Percentiles rank a stretch among this genome's conserved stretches.
These are phyloP conservation scores for Aramus guarauna DNA, from an alignment of 2,113 vertebrate genomes.

Conservation along the genomic window DNA sequence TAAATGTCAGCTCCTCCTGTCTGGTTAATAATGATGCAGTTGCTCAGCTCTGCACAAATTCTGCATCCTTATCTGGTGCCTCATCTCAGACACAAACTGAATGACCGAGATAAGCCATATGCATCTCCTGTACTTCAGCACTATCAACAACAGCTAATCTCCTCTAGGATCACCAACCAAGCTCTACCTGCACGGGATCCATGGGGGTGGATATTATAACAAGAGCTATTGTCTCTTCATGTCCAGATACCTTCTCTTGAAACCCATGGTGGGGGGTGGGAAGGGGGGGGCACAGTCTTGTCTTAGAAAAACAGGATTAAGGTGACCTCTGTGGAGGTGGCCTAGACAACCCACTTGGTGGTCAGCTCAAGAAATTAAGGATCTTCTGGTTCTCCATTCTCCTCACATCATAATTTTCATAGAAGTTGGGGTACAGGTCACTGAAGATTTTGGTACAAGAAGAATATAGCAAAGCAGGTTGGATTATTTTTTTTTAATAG, in stretches of 20 bases:
- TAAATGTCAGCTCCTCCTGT: slow-evolving; percentile 64
- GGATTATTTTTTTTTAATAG: not conserved
- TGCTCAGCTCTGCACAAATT: slow-evolving; percentile 38
- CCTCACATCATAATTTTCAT: not conserved
- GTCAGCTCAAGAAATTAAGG: not conserved
- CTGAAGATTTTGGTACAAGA: not conserved
- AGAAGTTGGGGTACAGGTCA: not conserved
- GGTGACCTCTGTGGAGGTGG: not conserved
- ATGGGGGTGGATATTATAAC: not conserved
- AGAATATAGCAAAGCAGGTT: not conserved
- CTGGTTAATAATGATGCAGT: slow-evolving; percentile 46
- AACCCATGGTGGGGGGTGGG: not conserved
- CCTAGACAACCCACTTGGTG: not conserved
- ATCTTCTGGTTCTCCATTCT: not conserved
- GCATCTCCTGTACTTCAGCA: slow-evolving; percentile 34
- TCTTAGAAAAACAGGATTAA: not conserved
- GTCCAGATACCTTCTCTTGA: not conserved
- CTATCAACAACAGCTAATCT: slow-evolving; percentile 61
- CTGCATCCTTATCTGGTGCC: slow-evolving; percentile 39
- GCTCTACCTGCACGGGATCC: slow-evolving; percentile 23
- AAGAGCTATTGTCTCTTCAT: not conserved
- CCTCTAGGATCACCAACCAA: slow-evolving; percentile 1
- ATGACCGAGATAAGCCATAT: slow-evolving; percentile 16
- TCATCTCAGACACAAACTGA: slow-evolving; percentile 48
- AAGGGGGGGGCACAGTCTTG: not conserved